A percentile compares a stretch with the other conserved stretches of the same genome.
These are phyloP conservation scores for Hyaena hyaena DNA, from an alignment of 2,113 vertebrate genomes.

Conservation along the genomic window DNA sequence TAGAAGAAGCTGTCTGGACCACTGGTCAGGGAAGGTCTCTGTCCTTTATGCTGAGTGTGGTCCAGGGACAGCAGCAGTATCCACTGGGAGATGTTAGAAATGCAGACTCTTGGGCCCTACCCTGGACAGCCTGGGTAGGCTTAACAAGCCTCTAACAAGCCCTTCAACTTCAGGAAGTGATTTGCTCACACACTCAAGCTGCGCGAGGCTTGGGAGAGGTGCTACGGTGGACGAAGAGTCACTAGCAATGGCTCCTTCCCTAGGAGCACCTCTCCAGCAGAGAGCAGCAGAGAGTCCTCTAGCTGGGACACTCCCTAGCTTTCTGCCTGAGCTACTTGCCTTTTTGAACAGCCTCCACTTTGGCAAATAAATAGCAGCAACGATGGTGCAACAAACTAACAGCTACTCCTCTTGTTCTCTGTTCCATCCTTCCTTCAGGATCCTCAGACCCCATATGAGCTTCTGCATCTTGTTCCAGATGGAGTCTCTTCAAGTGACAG, in stretches of 20 bases:
- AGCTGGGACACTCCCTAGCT: too few relatives aligned
- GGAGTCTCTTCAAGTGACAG: background rate
- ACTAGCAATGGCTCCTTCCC: too few relatives aligned
- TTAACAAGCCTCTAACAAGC: too few relatives aligned
- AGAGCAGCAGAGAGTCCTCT: background rate
- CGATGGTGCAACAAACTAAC: background rate
- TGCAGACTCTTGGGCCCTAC: background rate
- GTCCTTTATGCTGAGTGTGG: background rate
- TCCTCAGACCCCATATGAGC: too few relatives aligned
- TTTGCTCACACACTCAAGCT: background rate
- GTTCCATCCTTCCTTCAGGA: background rate
- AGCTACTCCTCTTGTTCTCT: background rate
- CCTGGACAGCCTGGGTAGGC: background rate
- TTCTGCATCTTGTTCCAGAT: background rate
- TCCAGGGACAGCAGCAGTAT: too few relatives aligned
- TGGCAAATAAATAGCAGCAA: background rate
- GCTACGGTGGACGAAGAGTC: background rate
- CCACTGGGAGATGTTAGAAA: background rate
- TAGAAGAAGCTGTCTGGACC: background rate
- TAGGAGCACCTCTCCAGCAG: background rate
- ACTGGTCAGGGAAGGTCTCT: fast-evolving
- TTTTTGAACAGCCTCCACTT: background rate
- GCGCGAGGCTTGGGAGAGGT: background rate
- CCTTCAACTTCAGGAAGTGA: background rate
- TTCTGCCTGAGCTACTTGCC: background rate